Base-by-base conservation (phyloP, 2,113 vertebrate genomes). In the Boleophthalmus pectinirostris region DNA sequence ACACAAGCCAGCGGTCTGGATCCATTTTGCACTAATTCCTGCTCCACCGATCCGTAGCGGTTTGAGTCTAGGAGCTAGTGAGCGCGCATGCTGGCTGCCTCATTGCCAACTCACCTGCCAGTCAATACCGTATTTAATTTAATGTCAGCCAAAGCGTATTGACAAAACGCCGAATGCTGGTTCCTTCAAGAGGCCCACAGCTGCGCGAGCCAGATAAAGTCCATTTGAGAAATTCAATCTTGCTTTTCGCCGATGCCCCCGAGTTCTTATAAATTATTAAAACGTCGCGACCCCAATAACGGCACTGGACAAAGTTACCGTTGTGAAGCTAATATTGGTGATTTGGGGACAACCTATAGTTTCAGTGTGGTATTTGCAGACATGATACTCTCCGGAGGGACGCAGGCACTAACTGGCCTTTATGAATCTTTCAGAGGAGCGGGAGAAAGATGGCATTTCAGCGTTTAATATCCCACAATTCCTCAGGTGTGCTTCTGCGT, bases 101-200 rank as follows among this genome's bases (percentile, higher is more conserved):
- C 74, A 88, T 91, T 90, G 94, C 93, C 74, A 82, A 79, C 82
- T 85, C 93, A 89, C 93, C 72, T 93, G 82, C 92, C 93, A 93
- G 94, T 99, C 96, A 97, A 98, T 98, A 98, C 96, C 91, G 95
- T 94, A 96, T 97, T 98, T 97, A 96, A 96, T 97, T 96, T 97
- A 96, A 97, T 97, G 92, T 93, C 94, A 66, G 93, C 93, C 92
- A 92, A 91, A 89, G 53, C 9, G 90, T 97, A 97, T 98, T 96
- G 97, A 99, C 82, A 90, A 92, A 91, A 72, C 82, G 24, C 79
- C 90, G 91, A 93, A 94, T 90, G 89, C 86, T 83, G 90, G 91
- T 94, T 87, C 82, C 91, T 94, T 87, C 82, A 78, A 85, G 90
- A 88, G 91, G 92, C 90, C 90, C 91, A 89, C 94, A 93, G 95